These are phyloP conservation scores for Sinocyclocheilus anshuiensis DNA, from an alignment of 2,113 vertebrate species.

Conservation along the genomic window DNA sequence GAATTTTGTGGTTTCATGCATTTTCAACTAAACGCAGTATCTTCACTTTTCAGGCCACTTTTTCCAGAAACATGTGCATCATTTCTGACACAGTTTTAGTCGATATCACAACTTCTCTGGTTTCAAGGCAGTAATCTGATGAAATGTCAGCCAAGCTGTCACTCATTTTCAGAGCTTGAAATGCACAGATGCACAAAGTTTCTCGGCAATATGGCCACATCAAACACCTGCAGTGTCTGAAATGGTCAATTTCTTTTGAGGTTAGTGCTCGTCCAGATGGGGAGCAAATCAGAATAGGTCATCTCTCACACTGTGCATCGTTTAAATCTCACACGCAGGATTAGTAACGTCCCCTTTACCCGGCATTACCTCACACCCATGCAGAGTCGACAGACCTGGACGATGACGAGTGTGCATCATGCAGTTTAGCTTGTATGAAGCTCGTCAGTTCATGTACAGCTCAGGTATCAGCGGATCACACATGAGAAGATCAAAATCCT, in stretches of 20 bases:
- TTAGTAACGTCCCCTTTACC: constrained; percentile 13
- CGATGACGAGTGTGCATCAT: background rate
- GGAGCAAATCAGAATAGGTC: constrained; percentile 10
- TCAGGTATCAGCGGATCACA: background rate
- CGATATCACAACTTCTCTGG: background rate
- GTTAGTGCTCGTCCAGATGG: constrained; percentile 4
- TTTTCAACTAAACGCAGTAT: background rate
- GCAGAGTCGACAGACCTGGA: background rate
- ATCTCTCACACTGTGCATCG: constrained; percentile 21
- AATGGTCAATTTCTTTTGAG: constrained; percentile 18
- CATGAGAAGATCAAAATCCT: background rate
- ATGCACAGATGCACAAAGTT: constrained; percentile 4
- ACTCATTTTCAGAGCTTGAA: constrained; percentile 2
- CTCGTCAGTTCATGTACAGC: background rate
- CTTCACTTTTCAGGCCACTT: background rate
- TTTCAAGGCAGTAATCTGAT: constrained; percentile 8
- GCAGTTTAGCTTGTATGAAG: background rate
- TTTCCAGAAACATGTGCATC: background rate
- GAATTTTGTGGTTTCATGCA: background rate
- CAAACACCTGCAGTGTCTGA: background rate
- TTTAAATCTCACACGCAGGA: constrained; percentile 25
- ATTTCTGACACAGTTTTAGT: background rate
- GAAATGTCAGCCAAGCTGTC: background rate
- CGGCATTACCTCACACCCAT: constrained; percentile 1
- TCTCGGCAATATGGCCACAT: background rate